Evolutionary conservation across 2,888 invertebrate genomes (phyloP).

Genomic region (Epiperipatus broadwayi): DNA sequence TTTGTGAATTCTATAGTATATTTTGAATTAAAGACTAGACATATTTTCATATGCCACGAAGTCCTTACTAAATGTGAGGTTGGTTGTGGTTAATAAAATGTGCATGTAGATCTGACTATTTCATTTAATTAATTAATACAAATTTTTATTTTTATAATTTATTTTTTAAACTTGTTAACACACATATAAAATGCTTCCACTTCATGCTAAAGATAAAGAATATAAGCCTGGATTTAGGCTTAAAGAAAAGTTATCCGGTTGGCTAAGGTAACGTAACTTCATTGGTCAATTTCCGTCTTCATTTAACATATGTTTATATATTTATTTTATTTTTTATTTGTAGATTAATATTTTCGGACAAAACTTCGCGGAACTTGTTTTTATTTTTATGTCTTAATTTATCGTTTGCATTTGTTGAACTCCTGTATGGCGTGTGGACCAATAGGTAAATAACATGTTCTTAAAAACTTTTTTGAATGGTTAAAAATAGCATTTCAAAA

Average conservation of each 20-base stretch:
- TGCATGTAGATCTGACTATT: too few species aligned
- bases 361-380: conserved; percentile 79
- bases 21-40: too few species aligned
- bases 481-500: neutral
- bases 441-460: conserved; percentile 26
- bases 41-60: too few species aligned
- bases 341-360: conserved; percentile 71
- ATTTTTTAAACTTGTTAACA: too few species aligned
- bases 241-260: conserved; percentile 27
- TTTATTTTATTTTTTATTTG: conserved; percentile 16
- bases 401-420: conserved; percentile 88
- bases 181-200: conserved; percentile 26
- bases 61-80: too few species aligned
- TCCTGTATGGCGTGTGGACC: conserved; percentile 54
- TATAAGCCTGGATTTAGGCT: conserved; percentile 25
- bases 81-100: too few species aligned
- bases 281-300: neutral
- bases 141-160: too few species aligned
- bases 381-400: conserved; percentile 76
- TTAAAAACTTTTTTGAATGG: neutral
- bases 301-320: neutral
- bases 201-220: conserved; percentile 27
- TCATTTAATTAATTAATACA: too few species aligned
- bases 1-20: too few species aligned
- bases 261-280: conserved; percentile 26